phyloP scores from a whole-genome alignment of 2,797 vertebrate species.

The Lates japonicus region DNA sequence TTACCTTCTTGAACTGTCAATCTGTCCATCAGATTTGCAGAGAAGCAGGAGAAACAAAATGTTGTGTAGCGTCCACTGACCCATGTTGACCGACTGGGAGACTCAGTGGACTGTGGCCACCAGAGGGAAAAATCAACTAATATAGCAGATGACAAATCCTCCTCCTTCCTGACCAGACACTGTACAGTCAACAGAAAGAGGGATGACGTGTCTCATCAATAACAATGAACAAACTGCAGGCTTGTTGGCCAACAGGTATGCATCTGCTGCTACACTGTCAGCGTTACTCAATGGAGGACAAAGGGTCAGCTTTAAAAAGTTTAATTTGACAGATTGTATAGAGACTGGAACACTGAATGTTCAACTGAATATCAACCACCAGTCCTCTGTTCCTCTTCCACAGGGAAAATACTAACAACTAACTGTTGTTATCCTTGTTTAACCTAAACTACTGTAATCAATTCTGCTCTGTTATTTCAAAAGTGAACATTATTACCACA shows the following conservation, averaged over 20 bases:
- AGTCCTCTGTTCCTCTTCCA: too few relatives aligned
- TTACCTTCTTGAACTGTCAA: fast-evolving
- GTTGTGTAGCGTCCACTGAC: background rate
- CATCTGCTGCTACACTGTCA: background rate
- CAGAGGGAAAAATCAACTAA: background rate
- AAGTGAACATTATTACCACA: too few relatives aligned
- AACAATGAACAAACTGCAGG: background rate
- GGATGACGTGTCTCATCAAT: conserved; percentile 17
- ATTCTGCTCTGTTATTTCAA: too few relatives aligned
- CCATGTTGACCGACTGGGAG: conserved; percentile 51
- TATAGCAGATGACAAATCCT: background rate
- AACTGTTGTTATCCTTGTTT: too few relatives aligned
- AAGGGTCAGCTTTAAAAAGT: background rate
- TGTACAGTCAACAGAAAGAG: background rate
- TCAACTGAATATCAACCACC: too few relatives aligned
- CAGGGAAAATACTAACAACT: too few relatives aligned
- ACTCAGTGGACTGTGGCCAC: conserved; percentile 41
- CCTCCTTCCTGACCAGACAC: background rate
- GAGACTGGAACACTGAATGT: background rate
- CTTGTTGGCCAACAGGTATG: background rate
- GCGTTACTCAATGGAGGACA: background rate
- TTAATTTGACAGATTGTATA: background rate
- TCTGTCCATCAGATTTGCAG: conserved; percentile 16
- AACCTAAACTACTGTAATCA: too few relatives aligned
- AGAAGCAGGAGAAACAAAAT: conserved; percentile 54